Evolutionary conservation across 1,140 invertebrate species (phyloP).

Genomic region (Tigriopus japonicus): DNA sequence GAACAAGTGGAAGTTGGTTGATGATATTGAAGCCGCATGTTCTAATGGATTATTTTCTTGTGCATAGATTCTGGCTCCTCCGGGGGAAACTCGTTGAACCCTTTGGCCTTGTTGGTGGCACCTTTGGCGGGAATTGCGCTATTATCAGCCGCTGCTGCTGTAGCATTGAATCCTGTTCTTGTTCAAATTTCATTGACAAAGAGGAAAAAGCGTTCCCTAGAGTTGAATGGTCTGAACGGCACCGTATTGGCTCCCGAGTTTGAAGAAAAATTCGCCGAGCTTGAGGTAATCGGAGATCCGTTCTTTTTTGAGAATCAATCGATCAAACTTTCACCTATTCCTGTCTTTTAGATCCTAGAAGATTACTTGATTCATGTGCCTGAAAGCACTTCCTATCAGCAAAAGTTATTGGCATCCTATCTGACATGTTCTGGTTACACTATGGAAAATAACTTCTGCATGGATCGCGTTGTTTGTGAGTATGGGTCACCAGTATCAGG

Average conservation of each 20-base stretch:
- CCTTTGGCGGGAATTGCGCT: slow-evolving; percentile 16
- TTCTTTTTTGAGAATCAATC: background rate
- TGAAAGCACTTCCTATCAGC: background rate
- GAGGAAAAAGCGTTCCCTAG: background rate
- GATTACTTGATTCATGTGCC: background rate
- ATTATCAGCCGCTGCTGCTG: slow-evolving; percentile 15
- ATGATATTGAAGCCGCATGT: too few relatives aligned
- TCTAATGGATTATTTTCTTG: too few relatives aligned
- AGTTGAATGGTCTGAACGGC: slow-evolving; percentile 4
- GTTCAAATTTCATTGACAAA: slow-evolving; percentile 10
- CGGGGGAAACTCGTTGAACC: background rate
- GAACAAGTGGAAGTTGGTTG: too few relatives aligned
- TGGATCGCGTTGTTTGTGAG: slow-evolving; percentile 11
- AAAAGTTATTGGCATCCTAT: background rate
- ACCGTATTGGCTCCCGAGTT: slow-evolving; percentile 13
- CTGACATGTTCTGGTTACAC: slow-evolving; percentile 7
- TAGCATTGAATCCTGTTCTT: slow-evolving; percentile 16
- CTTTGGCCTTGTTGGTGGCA: slow-evolving; percentile 16
- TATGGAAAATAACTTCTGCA: background rate
- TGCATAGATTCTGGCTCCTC: too few relatives aligned
- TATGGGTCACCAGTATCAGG: background rate
- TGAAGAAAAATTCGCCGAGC: slow-evolving; percentile 16
- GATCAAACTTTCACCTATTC: background rate
- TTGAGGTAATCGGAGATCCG: slow-evolving; percentile 10
- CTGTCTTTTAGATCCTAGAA: background rate